phyloP scores from a whole-genome alignment of 2,113 vertebrate genomes.

The Protomyctophum bolini region DNA sequence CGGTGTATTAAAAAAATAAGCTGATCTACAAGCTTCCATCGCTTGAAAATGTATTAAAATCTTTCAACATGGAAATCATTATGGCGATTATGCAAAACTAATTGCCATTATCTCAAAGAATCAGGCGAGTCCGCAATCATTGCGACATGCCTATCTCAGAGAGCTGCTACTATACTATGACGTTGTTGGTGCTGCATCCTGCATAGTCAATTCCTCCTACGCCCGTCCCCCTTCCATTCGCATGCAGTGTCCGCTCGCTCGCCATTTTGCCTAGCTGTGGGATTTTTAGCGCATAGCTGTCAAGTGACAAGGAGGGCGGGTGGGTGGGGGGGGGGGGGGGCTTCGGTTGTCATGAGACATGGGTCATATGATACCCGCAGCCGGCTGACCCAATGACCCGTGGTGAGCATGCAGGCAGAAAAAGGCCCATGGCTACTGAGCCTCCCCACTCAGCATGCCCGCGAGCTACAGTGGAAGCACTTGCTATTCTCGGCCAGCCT shows the following conservation, averaged over 20 bases:
- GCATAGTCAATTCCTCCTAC: no score
- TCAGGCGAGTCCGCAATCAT: no score
- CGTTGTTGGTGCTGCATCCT: no score
- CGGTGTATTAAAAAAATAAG: no score
- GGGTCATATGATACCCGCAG: slow-evolving; percentile 47
- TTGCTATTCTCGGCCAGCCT: background rate
- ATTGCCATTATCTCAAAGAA: no score
- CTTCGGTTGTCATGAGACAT: slow-evolving; percentile 44
- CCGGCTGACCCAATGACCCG: slow-evolving; percentile 49
- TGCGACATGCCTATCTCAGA: background rate
- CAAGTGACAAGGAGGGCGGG: slow-evolving; percentile 1
- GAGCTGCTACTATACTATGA: background rate
- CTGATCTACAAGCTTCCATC: no score
- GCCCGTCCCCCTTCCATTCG: no score
- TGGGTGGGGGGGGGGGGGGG: background rate
- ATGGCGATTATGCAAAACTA: no score
- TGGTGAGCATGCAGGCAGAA: slow-evolving; percentile 41
- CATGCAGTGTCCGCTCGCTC: background rate
- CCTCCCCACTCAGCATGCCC: slow-evolving; percentile 7
- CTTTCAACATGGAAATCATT: no score
- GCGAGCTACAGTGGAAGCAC: slow-evolving; percentile 14
- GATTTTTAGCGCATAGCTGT: slow-evolving; percentile 17
- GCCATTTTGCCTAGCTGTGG: slow-evolving; percentile 16
- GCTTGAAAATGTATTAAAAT: no score
- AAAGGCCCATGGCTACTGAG: slow-evolving; percentile 30